These are phyloP conservation scores for Magallana angulata DNA, from an alignment of 1,140 invertebrate species.

Conservation along the genomic window DNA sequence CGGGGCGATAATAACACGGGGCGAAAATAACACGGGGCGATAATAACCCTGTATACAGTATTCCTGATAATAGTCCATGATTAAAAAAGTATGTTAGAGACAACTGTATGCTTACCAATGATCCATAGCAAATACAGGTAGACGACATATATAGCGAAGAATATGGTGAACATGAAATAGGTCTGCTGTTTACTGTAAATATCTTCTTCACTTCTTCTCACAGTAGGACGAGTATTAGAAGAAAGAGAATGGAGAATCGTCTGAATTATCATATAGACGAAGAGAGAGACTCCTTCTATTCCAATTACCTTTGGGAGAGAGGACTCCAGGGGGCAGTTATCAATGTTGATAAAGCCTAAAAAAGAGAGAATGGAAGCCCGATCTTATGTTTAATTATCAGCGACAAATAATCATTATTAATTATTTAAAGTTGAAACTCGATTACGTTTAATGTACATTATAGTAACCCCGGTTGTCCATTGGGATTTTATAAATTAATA, in stretches of 20 bases:
- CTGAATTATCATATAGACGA: not conserved
- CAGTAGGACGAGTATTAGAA: not conserved
- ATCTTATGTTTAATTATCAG: not conserved
- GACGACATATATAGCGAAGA: not conserved
- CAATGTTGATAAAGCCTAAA: not conserved
- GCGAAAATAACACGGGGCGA: not conserved
- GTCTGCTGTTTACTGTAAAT: not conserved
- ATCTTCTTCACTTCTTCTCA: not conserved
- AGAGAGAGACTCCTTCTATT: not conserved
- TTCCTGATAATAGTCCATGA: too few relatives aligned
- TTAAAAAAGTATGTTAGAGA: too few relatives aligned
- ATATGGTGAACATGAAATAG: not conserved
- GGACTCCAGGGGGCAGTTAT: not conserved
- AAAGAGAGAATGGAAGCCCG: not conserved
- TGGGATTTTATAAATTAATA: not conserved
- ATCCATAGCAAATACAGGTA: slow-evolving; percentile 6
- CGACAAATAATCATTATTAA: not conserved
- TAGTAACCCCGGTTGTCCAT: not conserved
- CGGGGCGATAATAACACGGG: too few relatives aligned
- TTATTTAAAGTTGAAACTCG: not conserved
- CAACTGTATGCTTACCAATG: not conserved
- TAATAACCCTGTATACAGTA: not conserved
- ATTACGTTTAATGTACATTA: not conserved
- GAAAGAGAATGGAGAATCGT: not conserved
- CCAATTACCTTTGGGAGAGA: not conserved